phyloP scores from a whole-genome alignment of 2,888 invertebrate genomes.

The Phorcus lineatus region DNA sequence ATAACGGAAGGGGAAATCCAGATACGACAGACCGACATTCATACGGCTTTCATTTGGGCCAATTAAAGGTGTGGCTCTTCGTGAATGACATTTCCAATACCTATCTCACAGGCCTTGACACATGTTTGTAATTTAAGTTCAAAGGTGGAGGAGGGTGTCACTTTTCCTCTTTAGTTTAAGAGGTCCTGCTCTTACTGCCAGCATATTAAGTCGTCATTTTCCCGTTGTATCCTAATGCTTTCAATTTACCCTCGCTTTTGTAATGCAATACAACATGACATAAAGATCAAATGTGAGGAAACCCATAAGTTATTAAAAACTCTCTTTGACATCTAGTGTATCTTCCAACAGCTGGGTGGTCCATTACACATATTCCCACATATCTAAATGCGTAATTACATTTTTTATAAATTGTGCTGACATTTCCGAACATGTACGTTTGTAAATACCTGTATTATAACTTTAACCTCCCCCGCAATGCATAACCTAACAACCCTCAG shows the following conservation, averaged over 20 bases:
- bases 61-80: no score
- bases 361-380: no score
- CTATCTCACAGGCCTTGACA: neutral
- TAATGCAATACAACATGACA: neutral
- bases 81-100: neutral
- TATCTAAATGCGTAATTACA: no score
- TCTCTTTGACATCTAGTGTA: neutral
- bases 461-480: no score
- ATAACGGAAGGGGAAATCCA: no score
- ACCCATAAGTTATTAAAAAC: neutral
- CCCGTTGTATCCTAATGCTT: neutral
- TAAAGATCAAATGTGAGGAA: conserved; percentile 8
- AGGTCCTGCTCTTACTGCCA: neutral
- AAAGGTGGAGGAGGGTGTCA: neutral
- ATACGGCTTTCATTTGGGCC: no score
- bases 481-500: no score
- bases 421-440: no score
- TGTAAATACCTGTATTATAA: no score
- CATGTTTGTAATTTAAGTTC: conserved; percentile 4
- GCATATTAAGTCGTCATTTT: neutral
- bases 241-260: neutral
- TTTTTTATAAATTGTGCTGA: no score
- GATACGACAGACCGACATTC: no score
- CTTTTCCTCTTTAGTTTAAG: neutral
- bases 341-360: neutral